Evolutionary conservation across 2,888 invertebrate genomes (phyloP).

Genomic region (Ramazzottius varieornatus): DNA sequence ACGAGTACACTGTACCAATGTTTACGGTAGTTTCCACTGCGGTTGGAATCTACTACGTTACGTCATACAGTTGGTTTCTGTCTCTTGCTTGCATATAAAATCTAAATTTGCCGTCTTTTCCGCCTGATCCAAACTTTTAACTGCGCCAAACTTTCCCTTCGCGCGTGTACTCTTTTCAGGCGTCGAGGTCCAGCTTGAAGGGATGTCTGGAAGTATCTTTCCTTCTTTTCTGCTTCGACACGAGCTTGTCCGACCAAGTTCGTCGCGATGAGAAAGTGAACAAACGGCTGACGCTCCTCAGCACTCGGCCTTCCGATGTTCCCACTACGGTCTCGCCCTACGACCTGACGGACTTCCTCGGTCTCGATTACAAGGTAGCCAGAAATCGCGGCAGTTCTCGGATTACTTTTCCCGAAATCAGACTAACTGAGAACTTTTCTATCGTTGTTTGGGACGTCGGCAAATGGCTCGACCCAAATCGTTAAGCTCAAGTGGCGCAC

Average conservation of each 20-base stretch:
- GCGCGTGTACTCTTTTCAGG: background rate
- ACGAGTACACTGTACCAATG: too few species aligned
- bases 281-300: background rate
- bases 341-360: background rate
- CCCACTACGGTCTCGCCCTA: background rate
- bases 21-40: too few species aligned
- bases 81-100: too few species aligned
- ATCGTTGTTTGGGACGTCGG: too few species aligned
- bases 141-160: too few species aligned
- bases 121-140: too few species aligned
- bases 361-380: background rate
- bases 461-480: too few species aligned
- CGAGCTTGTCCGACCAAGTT: background rate
- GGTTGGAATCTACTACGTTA: too few species aligned
- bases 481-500: too few species aligned
- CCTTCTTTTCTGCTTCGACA: background rate
- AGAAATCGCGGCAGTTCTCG: background rate
- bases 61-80: too few species aligned
- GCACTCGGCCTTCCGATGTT: background rate
- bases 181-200: background rate
- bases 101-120: too few species aligned
- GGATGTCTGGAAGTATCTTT: background rate
- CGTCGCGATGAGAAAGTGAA: background rate
- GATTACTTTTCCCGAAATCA: background rate
- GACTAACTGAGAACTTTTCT: too few species aligned